Evolutionary conservation across 1,140 invertebrate species (phyloP).

Genomic region (Branchinecta lindahli): DNA sequence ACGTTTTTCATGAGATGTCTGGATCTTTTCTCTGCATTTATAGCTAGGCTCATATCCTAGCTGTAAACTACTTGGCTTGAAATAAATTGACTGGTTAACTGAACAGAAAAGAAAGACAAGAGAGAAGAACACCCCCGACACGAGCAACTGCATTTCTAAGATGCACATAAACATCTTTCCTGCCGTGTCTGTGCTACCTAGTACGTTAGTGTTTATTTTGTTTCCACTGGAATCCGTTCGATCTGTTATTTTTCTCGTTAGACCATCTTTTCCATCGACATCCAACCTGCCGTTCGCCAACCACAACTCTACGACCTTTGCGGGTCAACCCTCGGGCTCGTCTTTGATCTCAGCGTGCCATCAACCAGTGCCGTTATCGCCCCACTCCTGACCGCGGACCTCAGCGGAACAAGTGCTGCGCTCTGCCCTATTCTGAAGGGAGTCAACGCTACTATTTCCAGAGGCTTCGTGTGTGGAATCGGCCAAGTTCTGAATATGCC

Average conservation of each 20-base stretch:
- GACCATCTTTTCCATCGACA: slow-evolving; percentile 72
- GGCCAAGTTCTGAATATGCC: slow-evolving; percentile 78
- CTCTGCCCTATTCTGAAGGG: slow-evolving; percentile 78
- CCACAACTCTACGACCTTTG: slow-evolving; percentile 83
- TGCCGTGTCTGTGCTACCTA: too few species aligned
- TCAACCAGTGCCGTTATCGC: slow-evolving; percentile 81
- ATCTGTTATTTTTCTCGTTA: slow-evolving; percentile 24
- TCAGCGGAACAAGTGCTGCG: slow-evolving; percentile 49
- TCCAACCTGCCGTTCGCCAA: slow-evolving; percentile 68
- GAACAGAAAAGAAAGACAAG: too few species aligned
- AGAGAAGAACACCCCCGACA: too few species aligned
- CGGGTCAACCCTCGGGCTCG: slow-evolving; percentile 76
- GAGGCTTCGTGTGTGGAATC: slow-evolving; percentile 80
- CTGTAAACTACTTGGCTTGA: too few species aligned
- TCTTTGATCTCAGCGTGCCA: slow-evolving; percentile 84
- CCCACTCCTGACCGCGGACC: slow-evolving; percentile 67
- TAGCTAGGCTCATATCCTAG: too few species aligned
- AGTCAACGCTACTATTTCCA: slow-evolving; percentile 59
- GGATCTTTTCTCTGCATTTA: too few species aligned
- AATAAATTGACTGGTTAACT: too few species aligned
- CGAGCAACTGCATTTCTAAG: too few species aligned
- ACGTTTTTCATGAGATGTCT: too few species aligned
- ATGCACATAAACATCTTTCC: too few species aligned
- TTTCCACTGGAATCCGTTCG: too few species aligned
- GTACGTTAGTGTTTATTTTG: too few species aligned